phyloP scores from a whole-genome alignment of 2,113 vertebrate species.

The Peromyscus polionotus region DNA sequence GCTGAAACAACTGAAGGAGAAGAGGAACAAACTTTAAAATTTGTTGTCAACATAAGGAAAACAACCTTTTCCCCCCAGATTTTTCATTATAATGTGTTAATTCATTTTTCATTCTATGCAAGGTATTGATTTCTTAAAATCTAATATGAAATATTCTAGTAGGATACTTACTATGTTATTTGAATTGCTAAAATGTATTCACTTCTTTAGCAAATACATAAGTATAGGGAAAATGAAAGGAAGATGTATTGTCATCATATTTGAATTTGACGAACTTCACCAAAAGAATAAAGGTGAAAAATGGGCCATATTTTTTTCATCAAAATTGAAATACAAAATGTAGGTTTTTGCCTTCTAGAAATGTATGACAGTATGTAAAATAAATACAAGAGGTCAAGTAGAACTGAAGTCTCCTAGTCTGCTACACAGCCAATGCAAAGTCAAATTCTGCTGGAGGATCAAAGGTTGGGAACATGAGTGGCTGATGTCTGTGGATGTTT shows the following conservation, averaged over 20 bases:
- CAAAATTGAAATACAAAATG: conserved; percentile 26
- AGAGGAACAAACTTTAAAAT: neutral
- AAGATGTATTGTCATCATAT: neutral
- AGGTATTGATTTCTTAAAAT: neutral
- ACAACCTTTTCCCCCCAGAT: neutral
- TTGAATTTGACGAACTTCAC: conserved; percentile 22
- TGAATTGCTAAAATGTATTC: neutral
- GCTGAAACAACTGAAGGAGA: neutral
- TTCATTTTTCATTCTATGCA: neutral
- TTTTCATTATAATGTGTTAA: neutral
- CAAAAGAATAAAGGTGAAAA: conserved; percentile 34
- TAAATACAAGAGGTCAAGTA: conserved; percentile 48
- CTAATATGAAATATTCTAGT: neutral
- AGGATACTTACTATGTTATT: neutral
- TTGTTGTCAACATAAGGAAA: neutral
- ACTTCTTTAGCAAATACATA: neutral
- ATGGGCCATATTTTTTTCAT: conserved; percentile 2
- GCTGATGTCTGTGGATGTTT: neutral
- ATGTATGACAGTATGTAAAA: conserved; percentile 47
- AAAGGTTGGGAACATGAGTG: neutral
- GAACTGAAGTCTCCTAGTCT: conserved; percentile 38
- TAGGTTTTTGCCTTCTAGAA: neutral
- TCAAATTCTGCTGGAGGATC: neutral
- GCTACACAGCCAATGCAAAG: neutral
- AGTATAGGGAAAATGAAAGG: neutral